Evolutionary conservation across 1,140 invertebrate genomes (phyloP), one percentile per base, ranked within the genome.

Genomic region (Ceratina calcarata): DNA sequence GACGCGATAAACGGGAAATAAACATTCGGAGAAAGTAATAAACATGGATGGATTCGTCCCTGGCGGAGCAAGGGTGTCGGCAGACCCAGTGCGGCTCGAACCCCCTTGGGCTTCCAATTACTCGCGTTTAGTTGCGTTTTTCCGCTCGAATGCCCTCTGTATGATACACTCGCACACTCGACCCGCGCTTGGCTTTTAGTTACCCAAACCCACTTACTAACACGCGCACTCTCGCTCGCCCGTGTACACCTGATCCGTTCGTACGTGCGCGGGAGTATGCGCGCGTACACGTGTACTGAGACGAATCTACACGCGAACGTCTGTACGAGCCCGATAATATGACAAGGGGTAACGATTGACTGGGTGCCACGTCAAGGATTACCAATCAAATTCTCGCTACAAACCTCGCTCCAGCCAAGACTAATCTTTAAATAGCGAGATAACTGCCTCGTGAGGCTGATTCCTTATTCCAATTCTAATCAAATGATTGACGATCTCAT

Each of bases 51-150:
- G 60, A 79, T 86, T 85, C 80, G 84, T 86, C 83, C 84, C 84
- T 86, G 83, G 53, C 51, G 55, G 27, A 58, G 45, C 62, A 61
- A 73, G 80, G 72, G 84, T 82, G 80, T 85, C 80, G 80, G 62
- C 75, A 65, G 49, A 84, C 77, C 67, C 76, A 85, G 70, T 81
- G 78, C 79, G 64, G 60, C 66, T 78, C 79, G 74, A 85, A 85
- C 53, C 73, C 78, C 85, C 82, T 87, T 82, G 83, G 76, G 83
- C 88, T 90, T 90, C 91, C 91, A 93, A 93, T 93, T 93, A 93
- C 92, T 92, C 90, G 89, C 89, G 87, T 92, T 92, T 92, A 92
- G 91, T 93, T 93, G 88, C 91, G 89, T 93, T 93, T 93, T 93
- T 93, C 91, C 91, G 89, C 89, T 88, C 90, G 91, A 92, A 92